Evolutionary conservation across 2,797 vertebrate genomes (phyloP).

Genomic region (Muscicapa comitata): DNA sequence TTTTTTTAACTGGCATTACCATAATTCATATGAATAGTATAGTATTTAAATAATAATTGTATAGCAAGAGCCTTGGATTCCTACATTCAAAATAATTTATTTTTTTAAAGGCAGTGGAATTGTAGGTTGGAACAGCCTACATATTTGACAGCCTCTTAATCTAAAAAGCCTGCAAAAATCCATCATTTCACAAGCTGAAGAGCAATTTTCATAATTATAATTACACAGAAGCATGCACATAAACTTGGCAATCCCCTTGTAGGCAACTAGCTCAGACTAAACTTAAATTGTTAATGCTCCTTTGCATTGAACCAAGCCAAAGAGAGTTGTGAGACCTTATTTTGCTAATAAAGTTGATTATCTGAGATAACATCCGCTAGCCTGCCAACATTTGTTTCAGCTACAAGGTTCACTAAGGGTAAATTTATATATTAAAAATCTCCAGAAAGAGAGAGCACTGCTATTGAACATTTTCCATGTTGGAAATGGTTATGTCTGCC

Average conservation of each 20-base stretch:
- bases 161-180: constrained; percentile 27
- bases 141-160: constrained; percentile 51
- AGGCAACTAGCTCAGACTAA: constrained; percentile 46
- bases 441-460: not conserved
- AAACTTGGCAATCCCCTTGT: constrained; percentile 47
- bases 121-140: not conserved
- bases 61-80: not conserved
- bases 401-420: constrained; percentile 57
- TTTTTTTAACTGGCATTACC: not conserved
- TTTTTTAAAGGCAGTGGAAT: not conserved
- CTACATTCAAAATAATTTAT: not conserved
- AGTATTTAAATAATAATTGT: constrained; percentile 8
- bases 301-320: constrained; percentile 56
- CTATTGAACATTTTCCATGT: not conserved
- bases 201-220: constrained; percentile 66
- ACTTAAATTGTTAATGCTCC: constrained; percentile 38
- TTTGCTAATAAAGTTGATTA: constrained; percentile 71
- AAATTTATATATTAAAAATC: constrained; percentile 42
- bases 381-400: constrained; percentile 58
- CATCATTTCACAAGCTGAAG: constrained; percentile 42
- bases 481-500: not conserved
- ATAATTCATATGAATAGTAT: not conserved
- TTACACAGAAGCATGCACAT: constrained; percentile 69
- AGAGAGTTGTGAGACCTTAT: constrained; percentile 31
- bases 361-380: constrained; percentile 61